Evolutionary conservation across 2,797 vertebrate genomes (phyloP).

Genomic region (Myripristis jacobus): DNA sequence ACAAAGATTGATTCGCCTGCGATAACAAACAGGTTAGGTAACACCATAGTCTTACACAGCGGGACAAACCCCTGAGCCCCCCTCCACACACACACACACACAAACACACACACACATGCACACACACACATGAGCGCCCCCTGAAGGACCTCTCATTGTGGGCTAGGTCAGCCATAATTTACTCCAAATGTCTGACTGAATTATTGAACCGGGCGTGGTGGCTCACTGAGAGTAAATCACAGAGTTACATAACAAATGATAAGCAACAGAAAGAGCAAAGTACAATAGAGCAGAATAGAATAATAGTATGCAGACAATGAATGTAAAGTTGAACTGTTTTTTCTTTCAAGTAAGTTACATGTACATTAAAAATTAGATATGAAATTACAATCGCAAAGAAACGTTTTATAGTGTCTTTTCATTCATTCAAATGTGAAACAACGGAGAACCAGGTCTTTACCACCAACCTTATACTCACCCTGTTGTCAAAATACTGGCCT

Average conservation of each 20-base stretch:
- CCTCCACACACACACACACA: slow-evolving; percentile 4
- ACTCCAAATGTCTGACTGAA: slow-evolving; percentile 47
- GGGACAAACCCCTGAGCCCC: neutral
- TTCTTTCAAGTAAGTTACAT: too few relatives aligned
- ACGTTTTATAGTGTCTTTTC: too few relatives aligned
- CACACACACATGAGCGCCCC: too few relatives aligned
- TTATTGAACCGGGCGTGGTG: slow-evolving; percentile 44
- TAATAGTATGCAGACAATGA: neutral
- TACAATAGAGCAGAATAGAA: neutral
- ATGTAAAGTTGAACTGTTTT: neutral
- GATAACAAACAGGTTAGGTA: slow-evolving; percentile 32
- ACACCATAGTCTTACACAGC: slow-evolving; percentile 10
- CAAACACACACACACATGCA: slow-evolving; percentile 10
- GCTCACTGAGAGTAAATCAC: neutral
- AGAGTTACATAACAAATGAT: slow-evolving; percentile 39
- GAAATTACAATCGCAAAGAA: too few relatives aligned
- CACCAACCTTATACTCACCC: too few relatives aligned
- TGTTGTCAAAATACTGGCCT: too few relatives aligned
- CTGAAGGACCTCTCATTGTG: neutral
- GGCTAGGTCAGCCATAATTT: slow-evolving; percentile 51
- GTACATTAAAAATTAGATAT: too few relatives aligned
- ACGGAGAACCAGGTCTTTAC: too few relatives aligned
- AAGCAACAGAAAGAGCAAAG: slow-evolving; percentile 10
- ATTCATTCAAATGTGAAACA: too few relatives aligned
- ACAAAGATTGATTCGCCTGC: slow-evolving; percentile 37